Evolutionary conservation across 2,888 invertebrate species (phyloP).

Genomic region (Cheilosia scutellata): DNA sequence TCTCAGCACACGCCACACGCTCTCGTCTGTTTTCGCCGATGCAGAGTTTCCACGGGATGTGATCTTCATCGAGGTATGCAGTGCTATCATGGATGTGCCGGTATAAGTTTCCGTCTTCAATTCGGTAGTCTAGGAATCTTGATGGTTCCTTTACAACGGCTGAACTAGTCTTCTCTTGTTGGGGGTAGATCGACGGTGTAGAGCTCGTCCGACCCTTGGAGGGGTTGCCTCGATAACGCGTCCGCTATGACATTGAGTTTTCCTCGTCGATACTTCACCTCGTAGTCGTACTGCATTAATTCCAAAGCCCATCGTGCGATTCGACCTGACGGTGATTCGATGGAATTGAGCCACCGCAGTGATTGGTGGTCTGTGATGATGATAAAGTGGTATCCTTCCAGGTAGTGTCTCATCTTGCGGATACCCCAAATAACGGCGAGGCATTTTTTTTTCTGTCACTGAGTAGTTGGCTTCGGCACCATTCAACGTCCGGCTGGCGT

Average conservation of each 20-base stretch:
- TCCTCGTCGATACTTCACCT: neutral
- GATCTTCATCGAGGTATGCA: neutral
- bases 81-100: neutral
- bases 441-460: neutral
- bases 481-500: neutral
- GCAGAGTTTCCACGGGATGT: slow-evolving; percentile 4
- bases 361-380: neutral
- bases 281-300: neutral
- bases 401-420: neutral
- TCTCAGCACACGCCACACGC: neutral
- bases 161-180: neutral
- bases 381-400: neutral
- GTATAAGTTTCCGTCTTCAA: neutral
- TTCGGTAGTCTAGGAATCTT: neutral
- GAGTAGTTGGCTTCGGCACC: neutral
- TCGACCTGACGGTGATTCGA: neutral
- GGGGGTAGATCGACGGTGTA: neutral
- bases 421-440: neutral
- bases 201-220: neutral
- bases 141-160: neutral
- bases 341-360: too few species aligned
- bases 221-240: neutral
- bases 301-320: neutral
- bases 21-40: neutral
- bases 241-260: neutral